These are phyloP conservation scores for Manacus vitellinus DNA, from an alignment of 2,113 vertebrate species.

Conservation along the genomic window DNA sequence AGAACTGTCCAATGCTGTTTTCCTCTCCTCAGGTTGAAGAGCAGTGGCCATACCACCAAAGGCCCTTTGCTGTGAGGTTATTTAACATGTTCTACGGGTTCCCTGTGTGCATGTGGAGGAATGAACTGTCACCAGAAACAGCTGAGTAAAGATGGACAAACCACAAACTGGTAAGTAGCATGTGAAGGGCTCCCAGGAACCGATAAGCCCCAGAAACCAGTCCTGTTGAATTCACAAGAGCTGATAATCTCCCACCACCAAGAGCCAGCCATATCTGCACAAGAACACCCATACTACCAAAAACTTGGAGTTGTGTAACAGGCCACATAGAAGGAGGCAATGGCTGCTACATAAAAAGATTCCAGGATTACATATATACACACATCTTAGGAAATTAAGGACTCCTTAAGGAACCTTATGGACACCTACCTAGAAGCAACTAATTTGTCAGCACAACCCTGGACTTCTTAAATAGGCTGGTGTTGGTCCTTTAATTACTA, in stretches of 20 bases:
- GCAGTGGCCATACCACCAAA: neutral
- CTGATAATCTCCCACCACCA: neutral
- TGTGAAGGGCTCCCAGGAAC: neutral
- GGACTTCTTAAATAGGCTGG: neutral
- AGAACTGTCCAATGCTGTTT: neutral
- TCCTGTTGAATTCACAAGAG: neutral
- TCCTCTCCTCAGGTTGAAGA: neutral
- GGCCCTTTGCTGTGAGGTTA: neutral
- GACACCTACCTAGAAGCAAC: neutral
- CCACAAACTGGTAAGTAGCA: neutral
- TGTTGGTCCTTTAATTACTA: neutral
- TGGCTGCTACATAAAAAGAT: neutral
- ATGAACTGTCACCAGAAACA: neutral
- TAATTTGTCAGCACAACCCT: neutral
- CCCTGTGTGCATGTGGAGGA: too few relatives aligned
- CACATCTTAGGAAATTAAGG: neutral
- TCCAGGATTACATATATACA: neutral
- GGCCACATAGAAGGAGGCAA: neutral
- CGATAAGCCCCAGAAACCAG: neutral
- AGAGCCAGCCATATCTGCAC: neutral
- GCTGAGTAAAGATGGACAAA: neutral
- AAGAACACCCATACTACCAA: neutral
- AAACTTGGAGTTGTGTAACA: neutral
- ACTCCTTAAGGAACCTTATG: neutral
- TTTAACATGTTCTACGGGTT: rapidly evolving